A percentile compares a stretch with the other conserved stretches of the same genome.
Evolutionary conservation across 2,888 invertebrate genomes (phyloP).

Genomic region (Conchocele bisecta): DNA sequence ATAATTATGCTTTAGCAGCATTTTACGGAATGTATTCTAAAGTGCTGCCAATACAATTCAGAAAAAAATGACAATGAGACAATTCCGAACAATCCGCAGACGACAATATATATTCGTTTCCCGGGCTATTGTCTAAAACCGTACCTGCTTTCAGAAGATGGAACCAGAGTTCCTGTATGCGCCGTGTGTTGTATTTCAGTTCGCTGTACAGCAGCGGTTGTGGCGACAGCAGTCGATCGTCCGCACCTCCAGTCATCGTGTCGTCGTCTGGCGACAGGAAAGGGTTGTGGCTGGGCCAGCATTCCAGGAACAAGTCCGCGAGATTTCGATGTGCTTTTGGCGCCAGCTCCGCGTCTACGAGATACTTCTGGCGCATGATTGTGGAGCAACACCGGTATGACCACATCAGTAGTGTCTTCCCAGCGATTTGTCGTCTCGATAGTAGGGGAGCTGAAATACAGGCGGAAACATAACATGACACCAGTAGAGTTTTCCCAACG

Average conservation of each 20-base stretch:
- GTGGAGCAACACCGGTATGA: conserved; percentile 53
- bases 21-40: no score
- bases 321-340: conserved; percentile 66
- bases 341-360: conserved; percentile 53
- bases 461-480: no score
- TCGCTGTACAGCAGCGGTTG: conserved; percentile 79
- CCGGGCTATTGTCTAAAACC: no score
- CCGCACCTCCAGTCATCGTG: conserved; percentile 44
- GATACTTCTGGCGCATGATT: conserved; percentile 62
- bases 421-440: conserved; percentile 40
- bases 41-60: no score
- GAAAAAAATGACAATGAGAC: no score
- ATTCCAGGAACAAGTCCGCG: conserved; percentile 70
- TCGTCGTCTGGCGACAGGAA: conserved; percentile 46
- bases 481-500: no score
- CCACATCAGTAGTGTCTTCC: conserved; percentile 64
- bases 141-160: conserved; percentile 81
- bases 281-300: conserved; percentile 68
- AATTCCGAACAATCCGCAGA: no score
- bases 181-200: conserved; percentile 79
- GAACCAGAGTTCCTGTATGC: conserved; percentile 82
- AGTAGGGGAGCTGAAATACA: conserved; percentile 52
- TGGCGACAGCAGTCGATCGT: conserved; percentile 62
- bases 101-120: no score
- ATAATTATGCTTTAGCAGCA: no score